A percentile compares a stretch with the other conserved stretches of the same genome.
These are phyloP conservation scores for Actenoides lindsayi DNA, from an alignment of 2,113 vertebrate genomes.

Conservation along the genomic window DNA sequence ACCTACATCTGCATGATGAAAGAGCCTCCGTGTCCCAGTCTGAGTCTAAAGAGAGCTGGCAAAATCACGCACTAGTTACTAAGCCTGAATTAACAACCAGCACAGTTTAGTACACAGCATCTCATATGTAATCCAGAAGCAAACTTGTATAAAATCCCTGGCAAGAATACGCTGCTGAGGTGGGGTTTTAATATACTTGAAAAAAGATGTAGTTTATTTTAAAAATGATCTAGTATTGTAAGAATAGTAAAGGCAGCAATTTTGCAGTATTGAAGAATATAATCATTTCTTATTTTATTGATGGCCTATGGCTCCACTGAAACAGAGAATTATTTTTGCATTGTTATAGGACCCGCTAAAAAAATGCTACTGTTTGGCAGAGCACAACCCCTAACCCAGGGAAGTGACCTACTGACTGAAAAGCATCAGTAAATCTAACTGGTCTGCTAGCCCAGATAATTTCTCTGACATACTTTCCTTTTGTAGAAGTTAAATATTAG, in stretches of 20 bases:
- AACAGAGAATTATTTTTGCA: not conserved
- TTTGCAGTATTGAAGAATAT: not conserved
- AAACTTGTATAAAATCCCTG: not conserved
- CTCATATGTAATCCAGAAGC: not conserved
- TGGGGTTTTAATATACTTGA: not conserved
- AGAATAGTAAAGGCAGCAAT: not conserved
- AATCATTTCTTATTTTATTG: not conserved
- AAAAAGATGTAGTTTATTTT: not conserved
- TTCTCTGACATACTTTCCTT: not conserved
- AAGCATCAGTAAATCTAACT: constrained; percentile 16
- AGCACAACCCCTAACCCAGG: constrained; percentile 16
- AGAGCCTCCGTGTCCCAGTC: not conserved
- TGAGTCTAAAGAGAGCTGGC: not conserved
- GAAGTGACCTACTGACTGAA: constrained; percentile 19
- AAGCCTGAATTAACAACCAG: not conserved
- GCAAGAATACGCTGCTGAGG: not conserved
- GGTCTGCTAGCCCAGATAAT: not conserved
- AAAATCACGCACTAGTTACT: not conserved
- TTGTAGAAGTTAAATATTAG: not conserved
- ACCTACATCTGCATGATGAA: not conserved
- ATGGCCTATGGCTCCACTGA: not conserved
- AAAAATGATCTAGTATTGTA: not conserved
- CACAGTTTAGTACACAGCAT: not conserved
- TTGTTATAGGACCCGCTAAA: not conserved
- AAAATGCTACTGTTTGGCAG: not conserved